Percentiles rank a stretch among this genome's conserved stretches.
Conservation (phyloP, 1,140 invertebrate species). For the Diachasmimorpha longicaudata region DNA sequence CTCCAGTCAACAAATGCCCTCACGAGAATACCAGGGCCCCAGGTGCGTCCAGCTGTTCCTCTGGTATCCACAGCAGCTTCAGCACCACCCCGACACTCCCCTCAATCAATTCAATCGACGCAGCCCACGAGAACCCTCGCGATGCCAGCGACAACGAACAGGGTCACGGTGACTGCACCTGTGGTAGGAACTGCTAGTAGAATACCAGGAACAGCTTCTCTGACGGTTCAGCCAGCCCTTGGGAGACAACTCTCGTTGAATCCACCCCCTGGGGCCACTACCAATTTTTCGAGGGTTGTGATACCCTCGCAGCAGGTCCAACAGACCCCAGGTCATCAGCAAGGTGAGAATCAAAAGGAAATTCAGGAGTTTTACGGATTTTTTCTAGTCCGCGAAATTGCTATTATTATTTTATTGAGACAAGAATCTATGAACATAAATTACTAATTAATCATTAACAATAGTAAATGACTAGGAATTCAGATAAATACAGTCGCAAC, state of each 20-base stretch:
- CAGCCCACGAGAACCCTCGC: conserved; percentile 48
- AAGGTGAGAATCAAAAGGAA: conserved; percentile 3
- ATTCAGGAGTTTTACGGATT: too few species aligned
- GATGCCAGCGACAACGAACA: conserved; percentile 47
- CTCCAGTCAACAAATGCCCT: conserved; percentile 52
- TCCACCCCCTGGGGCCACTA: conserved; percentile 44
- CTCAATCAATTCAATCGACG: conserved; percentile 52
- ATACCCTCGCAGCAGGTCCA: conserved; percentile 51
- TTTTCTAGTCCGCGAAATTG: too few species aligned
- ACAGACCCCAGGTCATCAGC: conserved; percentile 37
- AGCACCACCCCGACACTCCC: conserved; percentile 44
- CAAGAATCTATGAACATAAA: too few species aligned
- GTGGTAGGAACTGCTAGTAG: conserved; percentile 52
- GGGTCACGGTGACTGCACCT: conserved; percentile 53
- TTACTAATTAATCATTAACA: too few species aligned
- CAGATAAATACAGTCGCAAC: too few species aligned
- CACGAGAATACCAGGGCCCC: conserved; percentile 48
- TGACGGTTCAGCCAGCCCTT: conserved; percentile 48
- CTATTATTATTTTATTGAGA: too few species aligned
- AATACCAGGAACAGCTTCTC: conserved; percentile 51
- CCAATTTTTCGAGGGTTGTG: conserved; percentile 55
- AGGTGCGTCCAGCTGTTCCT: conserved; percentile 43
- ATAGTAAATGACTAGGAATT: too few species aligned
- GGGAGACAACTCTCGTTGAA: conserved; percentile 53
- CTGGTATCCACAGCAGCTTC: conserved; percentile 42